A percentile compares a stretch with the other conserved stretches of the same genome.
These are phyloP conservation scores for Ammodytes dubius DNA, from an alignment of 2,113 vertebrate species.

Conservation along the genomic window DNA sequence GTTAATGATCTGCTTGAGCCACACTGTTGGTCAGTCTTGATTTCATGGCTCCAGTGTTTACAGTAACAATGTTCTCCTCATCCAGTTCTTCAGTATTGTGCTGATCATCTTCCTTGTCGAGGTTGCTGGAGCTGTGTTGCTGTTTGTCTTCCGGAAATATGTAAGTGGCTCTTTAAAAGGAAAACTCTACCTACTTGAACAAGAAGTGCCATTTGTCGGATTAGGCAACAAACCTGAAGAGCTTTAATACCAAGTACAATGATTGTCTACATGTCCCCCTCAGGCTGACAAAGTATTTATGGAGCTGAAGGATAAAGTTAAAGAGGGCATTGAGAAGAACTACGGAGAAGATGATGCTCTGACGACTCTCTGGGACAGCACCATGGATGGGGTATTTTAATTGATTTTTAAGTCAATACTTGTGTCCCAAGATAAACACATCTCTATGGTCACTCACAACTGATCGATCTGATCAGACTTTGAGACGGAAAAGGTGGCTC, in stretches of 20 bases:
- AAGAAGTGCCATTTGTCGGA: background rate
- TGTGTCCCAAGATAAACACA: background rate
- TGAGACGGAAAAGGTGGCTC: background rate
- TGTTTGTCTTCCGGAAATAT: constrained; percentile 78
- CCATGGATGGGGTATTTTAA: constrained; percentile 81
- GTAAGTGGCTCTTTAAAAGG: constrained; percentile 71
- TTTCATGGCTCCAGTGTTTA: background rate
- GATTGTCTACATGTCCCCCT: background rate
- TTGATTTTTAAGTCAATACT: background rate
- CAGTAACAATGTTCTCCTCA: background rate
- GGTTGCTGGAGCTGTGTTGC: constrained; percentile 78
- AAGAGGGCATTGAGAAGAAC: background rate
- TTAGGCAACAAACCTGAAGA: background rate
- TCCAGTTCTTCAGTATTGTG: constrained; percentile 86
- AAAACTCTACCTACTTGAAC: background rate
- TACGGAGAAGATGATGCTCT: constrained; percentile 27
- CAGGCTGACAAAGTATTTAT: constrained; percentile 72
- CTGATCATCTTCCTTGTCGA: constrained; percentile 85
- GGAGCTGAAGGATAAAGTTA: constrained; percentile 24
- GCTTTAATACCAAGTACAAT: background rate
- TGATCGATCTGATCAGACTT: background rate
- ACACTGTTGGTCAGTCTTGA: background rate
- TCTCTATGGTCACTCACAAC: background rate
- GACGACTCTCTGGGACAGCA: constrained; percentile 76
- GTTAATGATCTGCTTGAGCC: too few relatives aligned